Base-by-base conservation (phyloP, 1,140 invertebrate genomes). In the Marisa cornuarietis region DNA sequence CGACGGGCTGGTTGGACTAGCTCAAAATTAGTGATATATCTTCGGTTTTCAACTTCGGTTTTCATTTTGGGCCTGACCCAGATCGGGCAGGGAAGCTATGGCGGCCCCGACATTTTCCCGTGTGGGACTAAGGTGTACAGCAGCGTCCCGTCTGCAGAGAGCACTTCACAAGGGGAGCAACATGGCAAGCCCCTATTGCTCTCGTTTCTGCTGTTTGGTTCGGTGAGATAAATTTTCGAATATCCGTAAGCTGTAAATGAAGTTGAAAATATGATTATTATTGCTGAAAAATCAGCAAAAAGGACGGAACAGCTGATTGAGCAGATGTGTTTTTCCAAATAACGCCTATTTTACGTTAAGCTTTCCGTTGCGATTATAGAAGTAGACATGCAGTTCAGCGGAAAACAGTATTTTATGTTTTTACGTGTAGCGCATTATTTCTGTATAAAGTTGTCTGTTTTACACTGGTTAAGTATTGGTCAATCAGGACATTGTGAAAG, bases 101-200 rank as follows among this genome's bases (percentile, higher is more conserved):
- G 76, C 76, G 76, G 76, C 76, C 63, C 76, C 22, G 65, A 31
- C 31, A 68, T 77, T 77, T 77, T 65, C 76, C 76, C 65, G 31
- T 77, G 65, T 69, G 76, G 76, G 76, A 77, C 76, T 65, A 54
- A 58, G 54, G 65, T 14, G 58, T 76, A 49, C 10, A 18, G 31
- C 76, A n/a, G 62, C 63, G 76, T 62, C 76, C 76, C 76, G 63
- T 68, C 68, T 77, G 51, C 54, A 58, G 76, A 65, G 63, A 68
- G 76, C 76, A 77, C 76, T 65, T 65, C 76, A 68, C 22, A 20
- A 68, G 76, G 76, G 76, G 76, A 77, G 68, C 76, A 77, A 77
- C 61, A 77, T 77, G 76, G 76, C 76, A 54, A 65, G 24, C 24
- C 49, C 76, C 7, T 68, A 31, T 68, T 68, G 14, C 26, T 68